Evolutionary conservation across 2,888 invertebrate genomes (phyloP), one percentile per base, ranked within the genome.

Genomic region (Archaeoteleia sp.): DNA sequence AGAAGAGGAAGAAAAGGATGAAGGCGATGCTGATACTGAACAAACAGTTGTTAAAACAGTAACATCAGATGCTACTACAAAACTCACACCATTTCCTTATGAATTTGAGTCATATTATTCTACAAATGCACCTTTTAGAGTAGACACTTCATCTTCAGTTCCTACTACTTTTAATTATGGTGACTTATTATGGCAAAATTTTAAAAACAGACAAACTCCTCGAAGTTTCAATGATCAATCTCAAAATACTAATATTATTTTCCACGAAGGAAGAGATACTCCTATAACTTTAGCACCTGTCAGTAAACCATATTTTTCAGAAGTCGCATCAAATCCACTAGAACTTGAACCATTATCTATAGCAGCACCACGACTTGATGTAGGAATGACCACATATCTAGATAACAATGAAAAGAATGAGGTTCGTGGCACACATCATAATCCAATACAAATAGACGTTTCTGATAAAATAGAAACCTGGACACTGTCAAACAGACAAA

Each of bases 131-230:
- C 23, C 39, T n/a, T 20, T 20, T 2, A 5, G 29, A 29, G 8
- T n/a, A 29, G 1, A 29, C 2, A 1, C 8, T 29, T 29, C 29
- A 2, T 29, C 9, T 27, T 32, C 27, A 35, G 1, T 15, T 12
- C 62, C 73, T 39, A 67, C 68, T 2, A 73, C 75, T 0, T 25
- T 61, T 0, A 72, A 71, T 43, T 81, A 80, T 27, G 73, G 75
- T 15, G 72, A 82, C 23, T 17, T 76, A 3, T 72, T 78, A 7
- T 81, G 77, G 79, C 70, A 80, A 25, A 78, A 74, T 14, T 81
- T 74, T 23, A 76, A 72, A 55, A 66, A 74, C 37, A 46, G 70
- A 65, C 51, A 72, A 46, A 74, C 75, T 15, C 75, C 78, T 13
- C 73, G 78, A 32, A 69, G n/a, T n/a, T n/a, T n/a, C 73, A 8